phyloP scores from a whole-genome alignment of 1,140 invertebrate species.

The Bacillus rossius region DNA sequence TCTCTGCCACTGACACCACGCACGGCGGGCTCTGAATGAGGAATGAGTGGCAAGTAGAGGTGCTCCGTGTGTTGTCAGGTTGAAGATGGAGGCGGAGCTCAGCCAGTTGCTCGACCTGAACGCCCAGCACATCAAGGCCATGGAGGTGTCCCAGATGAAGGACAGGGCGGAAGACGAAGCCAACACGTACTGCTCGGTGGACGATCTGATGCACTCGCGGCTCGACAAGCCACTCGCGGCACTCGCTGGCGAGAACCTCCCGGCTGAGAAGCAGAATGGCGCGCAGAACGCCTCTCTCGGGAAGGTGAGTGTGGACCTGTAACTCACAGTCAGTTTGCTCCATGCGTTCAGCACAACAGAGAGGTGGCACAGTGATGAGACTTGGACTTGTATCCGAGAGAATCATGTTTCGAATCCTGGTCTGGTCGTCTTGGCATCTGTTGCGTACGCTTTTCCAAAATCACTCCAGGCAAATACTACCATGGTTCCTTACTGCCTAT shows the following conservation, averaged over 20 bases:
- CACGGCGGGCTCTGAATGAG: no score
- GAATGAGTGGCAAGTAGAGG: no score
- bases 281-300: slow-evolving; percentile 46
- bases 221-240: no score
- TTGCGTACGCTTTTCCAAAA: no score
- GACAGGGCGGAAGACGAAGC: slow-evolving; percentile 39
- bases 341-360: not conserved
- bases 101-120: slow-evolving; percentile 49
- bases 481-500: no score
- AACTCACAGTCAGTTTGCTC: not conserved
- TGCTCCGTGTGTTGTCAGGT: slow-evolving; percentile 19
- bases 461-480: no score
- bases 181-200: slow-evolving; percentile 56
- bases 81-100: slow-evolving; percentile 47
- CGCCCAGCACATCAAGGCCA: slow-evolving; percentile 30
- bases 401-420: no score
- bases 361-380: no score
- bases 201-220: no score
- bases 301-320: slow-evolving; percentile 27
- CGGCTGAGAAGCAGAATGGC: slow-evolving; percentile 41
- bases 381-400: no score
- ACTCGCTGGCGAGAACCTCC: not conserved
- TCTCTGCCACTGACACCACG: no score
- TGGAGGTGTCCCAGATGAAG: slow-evolving; percentile 25
- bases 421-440: no score